Base-by-base conservation (phyloP, 2,888 invertebrate species). In the Nyleta sp. region DNA sequence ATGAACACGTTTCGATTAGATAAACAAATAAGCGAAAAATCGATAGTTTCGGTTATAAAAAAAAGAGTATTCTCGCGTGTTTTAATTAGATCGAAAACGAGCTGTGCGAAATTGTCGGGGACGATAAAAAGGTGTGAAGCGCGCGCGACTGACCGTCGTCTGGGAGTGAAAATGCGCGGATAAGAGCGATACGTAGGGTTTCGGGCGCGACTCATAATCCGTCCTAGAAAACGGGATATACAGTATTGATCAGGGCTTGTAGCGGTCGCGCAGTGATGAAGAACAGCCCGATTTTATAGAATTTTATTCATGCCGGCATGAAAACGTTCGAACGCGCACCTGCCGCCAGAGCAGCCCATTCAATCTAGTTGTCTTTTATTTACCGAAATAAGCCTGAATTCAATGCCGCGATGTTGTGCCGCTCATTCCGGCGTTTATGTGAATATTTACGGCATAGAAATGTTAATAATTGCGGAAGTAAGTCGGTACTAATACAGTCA, bases 201-300 rank as follows among this genome's bases (percentile, higher is more conserved):
- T 88, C 86, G 79, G 82, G 74, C 81, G 77, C 81, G 81, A 81
- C 84, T 86, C 81, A 78, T 84, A 85, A 87, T 87, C 84, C 82
- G 81, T 52, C 73, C 78, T 73, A 71, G 71, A 84, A 84, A 84
- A 85, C 81, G 78, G 74, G 83, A 72, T 65, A 55, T 55, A 55
- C 15, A 50, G 52, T 64, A 78, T 50, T 70, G 74, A 75, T 65
- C 65, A 77, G 67, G 15, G 52, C 57, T 72, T 31, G 64, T 52
- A 50, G 28, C 33, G 46, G 48, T 46, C 42, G 57, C 57, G 42
- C 59, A 8, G n/a, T 52, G 59, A 73, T 46, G 73, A 65, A 59
- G 50, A 78, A 71, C 65, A 42, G 60, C 35, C 48, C 46, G 75
- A 70, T 75, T 75, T 75, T 62, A 46, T 64, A 64, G 62, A 70